Base-by-base conservation (phyloP, 2,113 vertebrate species). In the Gopherus flavomarginatus region DNA sequence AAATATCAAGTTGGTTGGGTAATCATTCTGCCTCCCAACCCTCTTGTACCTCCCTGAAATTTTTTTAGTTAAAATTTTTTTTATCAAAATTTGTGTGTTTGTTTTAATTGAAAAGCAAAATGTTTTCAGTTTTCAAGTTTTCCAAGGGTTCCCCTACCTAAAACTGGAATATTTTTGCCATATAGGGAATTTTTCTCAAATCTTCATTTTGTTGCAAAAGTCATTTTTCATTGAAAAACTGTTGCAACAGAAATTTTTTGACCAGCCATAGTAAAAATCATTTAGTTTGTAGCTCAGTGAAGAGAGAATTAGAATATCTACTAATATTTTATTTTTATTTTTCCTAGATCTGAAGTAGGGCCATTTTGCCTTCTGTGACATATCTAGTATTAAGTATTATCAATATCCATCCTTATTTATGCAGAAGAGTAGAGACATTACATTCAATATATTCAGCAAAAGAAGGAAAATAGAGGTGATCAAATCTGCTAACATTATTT, bases 401-500 rank as follows among this genome's bases (percentile, higher is more conserved):
- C 57, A 4, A 5, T 59, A 83, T 56, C 88, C 94, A 81, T 13
- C 83, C 8, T 53, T 19, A 17, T 75, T 89, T 42, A 8, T 42
- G 6, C 89, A 26, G 12, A 90, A 92, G 21, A 85, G 47, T 6
- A 24, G 87, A 81, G 52, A 10, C 13, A 13, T 78, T 38, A 31
- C 8, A 62, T 78, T 17, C 4, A 0, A 57, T 38, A 42, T 94
- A 12, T 3, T 87, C 79, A 93, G 56, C 5, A 21, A 94, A 95
- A 94, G 75, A n/a, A 92, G 69, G 35, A 89, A 94, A 96, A 87
- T 42, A 89, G 92, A 93, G 95, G 14, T 35, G 65, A 29, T 90
- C 91, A 92, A 82, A 90, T 85, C 83, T 88, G 11, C 87, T 84
- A 69, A 91, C 85, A 44, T 47, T 89, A 42, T 94, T 95, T 97